Evolutionary conservation across 2,888 invertebrate species (phyloP).

Genomic region (Melinaea menophilus): DNA sequence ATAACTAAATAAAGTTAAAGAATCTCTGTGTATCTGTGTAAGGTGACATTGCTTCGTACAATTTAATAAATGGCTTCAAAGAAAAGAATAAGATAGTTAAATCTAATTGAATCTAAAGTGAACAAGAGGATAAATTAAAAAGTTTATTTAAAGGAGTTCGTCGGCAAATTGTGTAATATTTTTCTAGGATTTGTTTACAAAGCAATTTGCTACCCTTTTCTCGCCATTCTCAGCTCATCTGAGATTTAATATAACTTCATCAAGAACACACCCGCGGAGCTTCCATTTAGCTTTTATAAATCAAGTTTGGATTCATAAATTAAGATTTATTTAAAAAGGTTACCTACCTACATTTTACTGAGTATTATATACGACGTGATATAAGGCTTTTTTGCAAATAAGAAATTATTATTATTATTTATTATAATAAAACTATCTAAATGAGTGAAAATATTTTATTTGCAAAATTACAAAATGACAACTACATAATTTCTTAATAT

Average conservation of each 20-base stretch:
- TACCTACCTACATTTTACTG: constrained; percentile 5
- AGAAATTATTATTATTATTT: no score
- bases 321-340: constrained; percentile 18
- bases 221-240: constrained; percentile 41
- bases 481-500: no score
- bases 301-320: constrained; percentile 19
- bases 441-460: no score
- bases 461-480: no score
- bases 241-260: constrained; percentile 53
- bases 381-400: no score
- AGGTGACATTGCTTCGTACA: no score
- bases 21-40: no score
- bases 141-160: constrained; percentile 16
- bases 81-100: constrained; percentile 14
- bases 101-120: constrained; percentile 8
- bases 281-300: constrained; percentile 27
- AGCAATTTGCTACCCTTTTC: constrained; percentile 51
- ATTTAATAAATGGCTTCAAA: neutral
- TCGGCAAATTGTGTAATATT: constrained; percentile 32
- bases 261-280: constrained; percentile 35
- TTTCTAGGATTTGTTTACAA: constrained; percentile 43
- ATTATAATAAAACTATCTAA: no score
- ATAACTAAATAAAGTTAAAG: no score
- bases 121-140: constrained; percentile 14
- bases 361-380: neutral